phyloP scores from a whole-genome alignment of 2,797 vertebrate genomes.

The Ctenosaura bakeri region DNA sequence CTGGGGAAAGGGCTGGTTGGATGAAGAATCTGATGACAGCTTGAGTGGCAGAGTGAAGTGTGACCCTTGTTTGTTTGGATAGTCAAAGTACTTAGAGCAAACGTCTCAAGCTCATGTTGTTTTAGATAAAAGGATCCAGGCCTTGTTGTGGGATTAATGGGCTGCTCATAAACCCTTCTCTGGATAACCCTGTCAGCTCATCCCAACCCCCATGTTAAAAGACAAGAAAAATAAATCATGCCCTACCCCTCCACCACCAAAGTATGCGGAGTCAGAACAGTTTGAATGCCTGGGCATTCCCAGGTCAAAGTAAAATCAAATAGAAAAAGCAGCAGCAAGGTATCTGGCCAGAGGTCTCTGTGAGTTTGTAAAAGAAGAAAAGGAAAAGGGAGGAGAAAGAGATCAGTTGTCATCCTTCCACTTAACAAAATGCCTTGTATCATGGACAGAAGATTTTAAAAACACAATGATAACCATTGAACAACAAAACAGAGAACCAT shows the following conservation, averaged over 20 bases:
- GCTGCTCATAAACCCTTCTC: slow-evolving; percentile 52
- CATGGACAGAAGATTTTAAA: background rate
- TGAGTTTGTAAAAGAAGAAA: background rate
- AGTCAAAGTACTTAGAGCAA: slow-evolving; percentile 70
- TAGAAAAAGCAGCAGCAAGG: background rate
- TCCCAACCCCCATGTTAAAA: background rate
- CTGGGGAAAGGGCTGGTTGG: background rate
- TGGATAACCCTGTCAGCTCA: background rate
- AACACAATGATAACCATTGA: background rate
- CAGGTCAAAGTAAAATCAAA: slow-evolving; percentile 18
- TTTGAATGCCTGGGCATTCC: slow-evolving; percentile 35
- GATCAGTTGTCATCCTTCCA: background rate
- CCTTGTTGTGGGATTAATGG: slow-evolving; percentile 47
- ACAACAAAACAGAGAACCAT: background rate
- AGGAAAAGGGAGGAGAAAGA: background rate
- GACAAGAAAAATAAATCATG: background rate
- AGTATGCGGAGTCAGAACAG: background rate
- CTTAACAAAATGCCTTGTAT: background rate
- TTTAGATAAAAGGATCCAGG: slow-evolving; percentile 66
- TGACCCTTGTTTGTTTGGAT: slow-evolving; percentile 64
- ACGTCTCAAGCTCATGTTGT: slow-evolving; percentile 56
- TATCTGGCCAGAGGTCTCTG: background rate
- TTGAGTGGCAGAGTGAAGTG: slow-evolving; percentile 59
- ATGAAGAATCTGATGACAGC: slow-evolving; percentile 55
- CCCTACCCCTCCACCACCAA: too few relatives aligned